These are phyloP conservation scores for Chromoteleia sp. DNA, from an alignment of 2,888 invertebrate genomes.

Conservation along the genomic window DNA sequence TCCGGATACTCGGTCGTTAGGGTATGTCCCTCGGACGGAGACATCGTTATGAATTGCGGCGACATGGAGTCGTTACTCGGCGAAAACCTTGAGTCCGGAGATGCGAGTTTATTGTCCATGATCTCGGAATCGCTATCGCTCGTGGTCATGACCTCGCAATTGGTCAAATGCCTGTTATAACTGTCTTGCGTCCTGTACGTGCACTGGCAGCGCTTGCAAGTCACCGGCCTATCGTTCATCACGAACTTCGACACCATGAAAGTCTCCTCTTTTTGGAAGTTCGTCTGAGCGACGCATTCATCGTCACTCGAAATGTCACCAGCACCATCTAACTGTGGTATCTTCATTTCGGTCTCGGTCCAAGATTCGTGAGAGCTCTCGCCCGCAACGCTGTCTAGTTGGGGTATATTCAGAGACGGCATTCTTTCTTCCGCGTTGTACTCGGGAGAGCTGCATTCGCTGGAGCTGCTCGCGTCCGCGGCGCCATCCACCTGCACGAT, in stretches of 20 bases:
- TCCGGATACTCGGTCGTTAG: slow-evolving; percentile 80
- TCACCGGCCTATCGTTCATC: slow-evolving; percentile 90
- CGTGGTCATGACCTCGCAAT: slow-evolving; percentile 91
- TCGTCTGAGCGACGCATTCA: slow-evolving; percentile 75
- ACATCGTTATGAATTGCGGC: slow-evolving; percentile 80
- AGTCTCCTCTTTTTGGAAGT: slow-evolving; percentile 57
- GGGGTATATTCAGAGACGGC: slow-evolving; percentile 85
- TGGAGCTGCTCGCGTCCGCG: slow-evolving; percentile 85
- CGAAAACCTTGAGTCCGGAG: slow-evolving; percentile 80
- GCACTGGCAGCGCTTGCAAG: slow-evolving; percentile 94
- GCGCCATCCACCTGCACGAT: slow-evolving; percentile 87
- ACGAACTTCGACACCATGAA: slow-evolving; percentile 80
- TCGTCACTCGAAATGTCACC: slow-evolving; percentile 87
- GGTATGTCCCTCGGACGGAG: slow-evolving; percentile 81
- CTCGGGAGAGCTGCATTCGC: slow-evolving; percentile 85
- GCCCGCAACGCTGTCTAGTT: slow-evolving; percentile 90
- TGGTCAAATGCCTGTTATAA: slow-evolving; percentile 91
- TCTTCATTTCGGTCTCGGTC: slow-evolving; percentile 73
- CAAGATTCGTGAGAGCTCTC: slow-evolving; percentile 84
- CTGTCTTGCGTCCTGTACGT: slow-evolving; percentile 93
- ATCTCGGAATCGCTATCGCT: slow-evolving; percentile 94
- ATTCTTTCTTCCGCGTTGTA: slow-evolving; percentile 79
- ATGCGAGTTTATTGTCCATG: slow-evolving; percentile 80
- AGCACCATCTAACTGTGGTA: slow-evolving; percentile 90
- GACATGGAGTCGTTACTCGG: slow-evolving; percentile 76